Evolutionary conservation across 2,113 vertebrate species (phyloP), one percentile per base, ranked within the genome.

Genomic region (Plectropomus leopardus): DNA sequence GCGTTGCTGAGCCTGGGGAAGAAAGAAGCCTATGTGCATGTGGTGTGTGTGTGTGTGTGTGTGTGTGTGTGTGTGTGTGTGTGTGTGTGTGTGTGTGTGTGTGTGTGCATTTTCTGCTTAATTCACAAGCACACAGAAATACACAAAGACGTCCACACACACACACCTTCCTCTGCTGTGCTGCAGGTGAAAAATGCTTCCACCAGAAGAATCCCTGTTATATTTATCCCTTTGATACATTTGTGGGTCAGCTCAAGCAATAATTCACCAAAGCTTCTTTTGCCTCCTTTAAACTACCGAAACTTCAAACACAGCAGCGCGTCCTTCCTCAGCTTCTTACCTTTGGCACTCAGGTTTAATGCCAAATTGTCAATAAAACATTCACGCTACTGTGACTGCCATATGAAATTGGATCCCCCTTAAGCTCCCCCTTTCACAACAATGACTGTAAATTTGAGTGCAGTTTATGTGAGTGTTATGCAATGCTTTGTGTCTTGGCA

Each of bases 1-100:
- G 89, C 87, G 71, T 71, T 63, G 74, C 85, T 21, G 69, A 72
- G 84, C 78, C 74, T 7, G 61, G 10, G 54, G 82, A 92, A 92
- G 90, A 94, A 93, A 93, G 93, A 82, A 44, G 84, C 72, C 86
- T 84, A 82, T 93, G 91, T 92, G 80, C 78, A 28, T 72, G 55
- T 55, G n/a, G 72, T 70, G 60, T 54, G 66, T 83, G 61, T 81
- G 67, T 48, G 24, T 34, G 58, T 24, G 34, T 2, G 7, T 57
- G 32, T 55, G 72, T 70, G 60, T 54, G 66, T 83, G 61, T 81
- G 67, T 48, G 24, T 34, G 58, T 24, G 34, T 2, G 7, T 93
- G 91, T 92, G 80, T 78, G 28, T 72, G 55, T 55, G 72, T 70
- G 60, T 54, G 66, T 83, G 61, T 81, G 67, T 48, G 24, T 34